Base-by-base conservation (phyloP, 2,113 vertebrate genomes). In the Ammodytes marinus region DNA sequence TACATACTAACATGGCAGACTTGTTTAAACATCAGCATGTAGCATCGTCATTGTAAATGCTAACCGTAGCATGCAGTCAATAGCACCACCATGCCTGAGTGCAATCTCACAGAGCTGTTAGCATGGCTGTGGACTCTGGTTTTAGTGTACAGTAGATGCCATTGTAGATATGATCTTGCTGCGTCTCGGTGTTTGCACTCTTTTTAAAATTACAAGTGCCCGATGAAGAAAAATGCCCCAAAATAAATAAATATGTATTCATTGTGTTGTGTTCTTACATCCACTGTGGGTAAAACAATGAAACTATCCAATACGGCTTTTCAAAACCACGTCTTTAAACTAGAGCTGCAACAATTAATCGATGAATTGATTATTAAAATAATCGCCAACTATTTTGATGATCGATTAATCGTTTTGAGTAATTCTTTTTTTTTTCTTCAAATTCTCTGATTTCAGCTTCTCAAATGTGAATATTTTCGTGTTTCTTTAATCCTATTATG, bases 151-250 rank as follows among this genome's bases (percentile, higher is more conserved):
- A 10, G 19, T 65, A 54, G 49, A 60, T 45, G 17, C 17, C 14
- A 10, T 8, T 37, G 39, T 6, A 12, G n/a, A 54, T 8, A 4
- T 35, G 5, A 47, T 17, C 17, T 11, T 15, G 57, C 27, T 27
- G 27, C 27, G 27, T 27, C 27, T 27, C 27, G 27, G 27, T 27
- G 2, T 39, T 55, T n/a, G 50, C 52, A 17, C 37, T 46, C 37
- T 0, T 13, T 47, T 63, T 43, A 58, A 19, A 47, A 46, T 11
- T 11, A 27, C 46, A 72, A 42, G 53, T 70, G 73, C 50, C 77
- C 35, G 45, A 50, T 86, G 45, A 82, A 57, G 69, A 81, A 71
- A 85, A 85, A 71, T 42, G 11, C 5, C 69, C 45, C 58, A n/a
- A 43, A 65, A 0, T 5, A 9, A 19, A 45, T 9, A 53, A 17